Conservation (phyloP, 2,113 vertebrate species). For the Leucosticte australis region DNA sequence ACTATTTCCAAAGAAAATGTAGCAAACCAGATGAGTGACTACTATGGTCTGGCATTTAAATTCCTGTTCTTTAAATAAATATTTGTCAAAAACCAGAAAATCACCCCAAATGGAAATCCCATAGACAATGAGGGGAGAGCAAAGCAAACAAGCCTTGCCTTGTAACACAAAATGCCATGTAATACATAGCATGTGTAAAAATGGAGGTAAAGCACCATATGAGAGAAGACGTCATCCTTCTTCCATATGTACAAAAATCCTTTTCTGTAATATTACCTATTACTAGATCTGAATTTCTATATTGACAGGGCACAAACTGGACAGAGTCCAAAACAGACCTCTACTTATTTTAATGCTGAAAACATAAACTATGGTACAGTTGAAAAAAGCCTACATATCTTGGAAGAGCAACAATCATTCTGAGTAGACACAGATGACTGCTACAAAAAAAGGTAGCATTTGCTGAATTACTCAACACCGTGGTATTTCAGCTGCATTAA, state of each 20-base stretch:
- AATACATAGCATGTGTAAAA: background rate
- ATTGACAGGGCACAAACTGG: background rate
- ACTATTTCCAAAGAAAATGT: background rate
- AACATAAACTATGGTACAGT: background rate
- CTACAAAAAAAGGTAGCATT: background rate
- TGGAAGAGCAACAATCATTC: background rate
- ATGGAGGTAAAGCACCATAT: background rate
- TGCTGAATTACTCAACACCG: background rate
- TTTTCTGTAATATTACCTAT: background rate
- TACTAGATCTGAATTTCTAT: background rate
- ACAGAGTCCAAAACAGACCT: background rate
- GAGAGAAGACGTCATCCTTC: background rate
- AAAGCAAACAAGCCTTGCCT: background rate
- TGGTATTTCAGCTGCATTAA: slow-evolving; percentile 35
- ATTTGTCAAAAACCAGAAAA: background rate
- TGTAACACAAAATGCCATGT: background rate
- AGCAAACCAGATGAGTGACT: background rate
- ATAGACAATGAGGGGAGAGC: background rate
- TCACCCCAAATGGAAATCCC: background rate
- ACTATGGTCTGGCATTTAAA: background rate
- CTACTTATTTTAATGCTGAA: background rate
- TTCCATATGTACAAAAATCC: background rate
- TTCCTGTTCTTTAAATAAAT: background rate
- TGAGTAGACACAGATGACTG: background rate
- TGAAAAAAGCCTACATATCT: background rate